Conservation (phyloP, 2,113 vertebrate genomes). For the Nanger granti region DNA sequence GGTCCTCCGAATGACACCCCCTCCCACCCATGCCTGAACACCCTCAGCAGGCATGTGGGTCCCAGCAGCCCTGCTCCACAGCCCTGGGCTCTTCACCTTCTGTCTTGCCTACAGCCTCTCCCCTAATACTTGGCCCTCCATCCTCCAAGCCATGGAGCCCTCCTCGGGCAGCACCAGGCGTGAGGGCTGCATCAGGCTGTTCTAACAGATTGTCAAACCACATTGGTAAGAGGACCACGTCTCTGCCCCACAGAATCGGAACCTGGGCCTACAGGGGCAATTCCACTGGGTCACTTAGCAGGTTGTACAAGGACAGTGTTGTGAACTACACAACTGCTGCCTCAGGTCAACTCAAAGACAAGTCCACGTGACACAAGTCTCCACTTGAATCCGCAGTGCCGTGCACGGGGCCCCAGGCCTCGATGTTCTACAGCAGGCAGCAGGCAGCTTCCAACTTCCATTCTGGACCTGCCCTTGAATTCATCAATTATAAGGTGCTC, state of each 20-base stretch:
- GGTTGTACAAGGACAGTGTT: background rate
- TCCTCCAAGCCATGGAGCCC: background rate
- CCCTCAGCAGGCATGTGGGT: accelerated
- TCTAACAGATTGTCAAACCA: background rate
- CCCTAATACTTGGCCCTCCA: accelerated
- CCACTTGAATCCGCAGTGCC: background rate
- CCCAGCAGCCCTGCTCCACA: background rate
- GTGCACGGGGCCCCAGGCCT: accelerated
- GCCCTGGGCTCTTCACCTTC: background rate
- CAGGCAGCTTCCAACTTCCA: background rate
- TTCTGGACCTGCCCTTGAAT: background rate
- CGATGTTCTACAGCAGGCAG: too few relatives aligned
- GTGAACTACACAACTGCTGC: too few relatives aligned
- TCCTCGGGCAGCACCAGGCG: background rate
- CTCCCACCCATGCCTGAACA: background rate
- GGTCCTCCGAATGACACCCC: accelerated
- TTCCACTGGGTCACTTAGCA: background rate
- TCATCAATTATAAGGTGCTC: background rate
- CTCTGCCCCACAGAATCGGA: background rate
- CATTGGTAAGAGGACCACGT: background rate
- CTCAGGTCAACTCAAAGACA: background rate
- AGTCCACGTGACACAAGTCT: accelerated
- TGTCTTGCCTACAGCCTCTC: background rate
- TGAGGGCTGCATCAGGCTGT: background rate
- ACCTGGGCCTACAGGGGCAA: background rate